Base-by-base conservation (phyloP, 2,113 vertebrate genomes). In the Hippoglossus stenolepis region DNA sequence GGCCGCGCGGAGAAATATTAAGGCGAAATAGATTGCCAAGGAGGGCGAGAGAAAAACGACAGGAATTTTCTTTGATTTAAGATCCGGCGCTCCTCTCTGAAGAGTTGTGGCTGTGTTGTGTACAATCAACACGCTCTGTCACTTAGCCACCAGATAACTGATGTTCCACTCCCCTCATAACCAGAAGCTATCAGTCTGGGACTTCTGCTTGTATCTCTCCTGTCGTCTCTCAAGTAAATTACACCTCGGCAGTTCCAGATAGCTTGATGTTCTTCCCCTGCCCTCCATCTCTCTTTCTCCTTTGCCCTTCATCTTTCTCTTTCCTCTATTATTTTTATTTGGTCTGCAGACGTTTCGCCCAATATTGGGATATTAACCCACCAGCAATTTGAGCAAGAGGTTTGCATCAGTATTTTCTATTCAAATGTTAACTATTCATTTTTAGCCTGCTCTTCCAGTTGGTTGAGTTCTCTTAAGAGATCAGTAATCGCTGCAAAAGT, bases 161-260 rank as follows among this genome's bases (percentile, higher is more conserved):
- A 94, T 94, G 93, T 89, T 90, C 92, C 84, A 86, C 88, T 91
- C 85, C 86, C 83, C 85, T 91, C 91, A 93, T 91, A 94, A 93
- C 93, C 92, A 93, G 84, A 79, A 94, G 88, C 93, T 82, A 93
- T 94, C 93, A 89, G 90, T 93, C 90, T 90, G 91, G 74, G 85
- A 87, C 85, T 91, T 89, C 86, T 85, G 87, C 90, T 80, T 88
- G 86, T 88, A 91, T 90, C 85, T 85, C 87, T 86, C 85, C 91
- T 90, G 86, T 91, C 87, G 82, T 90, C 90, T 89, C 84, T 85
- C 91, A 89, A 92, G 91, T 94, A 92, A 93, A 94, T 94, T 93
- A 93, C 90, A 92, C 87, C 88, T 89, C 88, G 91, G 89, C 80
- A 77, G 57, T 89, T 89, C 77, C 75, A 88, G 86, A 90, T 87